Conservation (phyloP, 2,113 vertebrate genomes). For the Capreolus pygargus region DNA sequence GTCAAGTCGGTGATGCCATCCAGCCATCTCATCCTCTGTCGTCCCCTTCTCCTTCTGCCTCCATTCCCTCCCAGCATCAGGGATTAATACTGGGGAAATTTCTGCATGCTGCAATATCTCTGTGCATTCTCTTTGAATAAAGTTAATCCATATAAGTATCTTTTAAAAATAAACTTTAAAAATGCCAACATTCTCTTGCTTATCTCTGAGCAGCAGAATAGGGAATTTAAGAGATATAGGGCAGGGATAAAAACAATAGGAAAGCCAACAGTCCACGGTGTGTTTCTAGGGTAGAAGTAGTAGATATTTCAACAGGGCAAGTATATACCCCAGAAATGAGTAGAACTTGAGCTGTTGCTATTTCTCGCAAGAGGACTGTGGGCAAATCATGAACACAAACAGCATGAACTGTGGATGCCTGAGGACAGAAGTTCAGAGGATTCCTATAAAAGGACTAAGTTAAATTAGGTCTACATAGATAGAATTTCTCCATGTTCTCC, state of each 20-base stretch:
- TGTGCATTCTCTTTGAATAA: constrained; percentile 63
- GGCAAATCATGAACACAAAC: not conserved
- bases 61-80: not conserved
- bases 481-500: not conserved
- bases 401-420: not conserved
- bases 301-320: not conserved
- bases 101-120: not conserved
- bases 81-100: constrained; percentile 24
- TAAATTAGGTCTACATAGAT: not conserved
- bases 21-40: too few species aligned
- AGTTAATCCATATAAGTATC: constrained; percentile 43
- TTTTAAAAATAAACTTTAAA: constrained; percentile 65
- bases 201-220: not conserved
- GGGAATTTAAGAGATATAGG: not conserved
- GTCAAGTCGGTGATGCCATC: too few species aligned
- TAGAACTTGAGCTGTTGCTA: not conserved
- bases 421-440: not conserved
- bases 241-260: not conserved
- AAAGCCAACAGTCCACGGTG: not conserved
- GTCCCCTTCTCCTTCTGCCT: too few species aligned
- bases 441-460: not conserved
- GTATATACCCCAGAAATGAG: not conserved
- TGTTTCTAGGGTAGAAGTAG: not conserved
- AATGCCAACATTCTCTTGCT: not conserved
- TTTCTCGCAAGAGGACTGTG: not conserved